Base-by-base conservation (phyloP, 1,140 invertebrate genomes). In the Achatina immaculata region DNA sequence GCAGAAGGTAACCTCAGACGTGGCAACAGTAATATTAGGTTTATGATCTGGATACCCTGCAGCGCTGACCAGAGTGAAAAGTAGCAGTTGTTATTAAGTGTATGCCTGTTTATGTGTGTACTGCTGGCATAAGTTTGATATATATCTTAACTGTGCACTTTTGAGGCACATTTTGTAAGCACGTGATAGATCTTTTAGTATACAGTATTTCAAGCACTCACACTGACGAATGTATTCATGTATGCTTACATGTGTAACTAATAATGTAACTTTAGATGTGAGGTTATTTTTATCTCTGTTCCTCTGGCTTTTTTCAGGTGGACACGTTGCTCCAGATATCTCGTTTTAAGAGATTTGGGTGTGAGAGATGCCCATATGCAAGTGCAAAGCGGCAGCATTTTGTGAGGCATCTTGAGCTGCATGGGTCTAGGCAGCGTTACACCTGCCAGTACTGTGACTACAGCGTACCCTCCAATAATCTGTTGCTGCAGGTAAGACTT, bases 331-430 rank as follows among this genome's bases (percentile, higher is more conserved):
- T 88, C 38, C 86, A 91, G 80, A 87, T 87, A n/a, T 87, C 88
- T 6, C 76, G 85, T 9, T 88, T 89, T 71, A 90, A 89, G 85
- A 89, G 88, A 51, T 91, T 86, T 83, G 85, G 88, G 55, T 91
- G 90, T 85, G 90, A 91, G 77, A 96, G 96, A 91, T 97, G 96
- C 89, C 96, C 96, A 0, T 96, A 95, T 31, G 95, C 95, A 0
- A 97, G 96, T 90, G 95, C 96, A 86, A 96, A 97, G 90, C 92
- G 94, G 48, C 94, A 95, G 85, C 95, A 96, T 88, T 97, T 96
- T 88, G 94, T 95, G 86, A 93, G 95, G 24, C 96, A 97, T 90
- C 90, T 96, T 82, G 94, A 94, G 9, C 90, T 97, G 2, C 96
- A 97, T 88, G 96, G 96, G 11, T 95, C 95, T 0, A 94, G 95